Evolutionary conservation across 2,888 invertebrate species (phyloP), one percentile per base, ranked within the genome.

Genomic region (Dastarcus helophoroides): DNA sequence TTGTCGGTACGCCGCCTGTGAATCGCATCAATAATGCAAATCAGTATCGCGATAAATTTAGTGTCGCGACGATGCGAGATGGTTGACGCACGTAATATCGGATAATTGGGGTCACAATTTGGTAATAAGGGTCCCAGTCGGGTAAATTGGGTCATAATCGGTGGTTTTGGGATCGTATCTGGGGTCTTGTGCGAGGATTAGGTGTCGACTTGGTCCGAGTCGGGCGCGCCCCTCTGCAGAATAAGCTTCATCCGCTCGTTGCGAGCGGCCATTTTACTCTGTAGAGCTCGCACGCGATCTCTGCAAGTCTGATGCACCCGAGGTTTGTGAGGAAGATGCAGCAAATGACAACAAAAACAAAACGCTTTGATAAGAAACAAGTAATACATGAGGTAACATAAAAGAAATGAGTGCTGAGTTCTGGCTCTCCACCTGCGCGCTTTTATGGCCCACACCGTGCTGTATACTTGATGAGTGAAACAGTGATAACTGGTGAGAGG

Each of bases 161-260:
- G 42, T 33, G 16, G 9, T 16, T 31, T 26, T 22, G 25, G 47
- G 19, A 47, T 41, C 40, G 33, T 29, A 39, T 44, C 39, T n/a
- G n/a, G 32, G 42, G n/a, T n/a, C n/a, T 17, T 40, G 29, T 16
- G 34, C 37, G 37, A 30, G 37, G 40, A 33, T 26, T 41, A 79
- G 56, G 74, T 73, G 63, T 79, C 80, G 59, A 79, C 70, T 58
- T 76, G 73, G 53, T 81, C 80, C 58, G 75, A 70, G 65, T 84
- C 83, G 49, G 89, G 88, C 51, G 76, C 77, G 65, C 86, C 89
- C 59, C 85, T 79, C 69, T 86, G 83, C 61, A 82, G 73, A 55
- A 90, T 69, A 51, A 85, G 69, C 65, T 88, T 89, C 58, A 88
- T 80, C 58, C 88, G 80, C 67, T 90, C 89, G 62, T 78, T 79